A percentile compares a stretch with the other conserved stretches of the same genome.
Conservation (phyloP, 2,797 vertebrate genomes). For the Micromesistius poutassou region DNA sequence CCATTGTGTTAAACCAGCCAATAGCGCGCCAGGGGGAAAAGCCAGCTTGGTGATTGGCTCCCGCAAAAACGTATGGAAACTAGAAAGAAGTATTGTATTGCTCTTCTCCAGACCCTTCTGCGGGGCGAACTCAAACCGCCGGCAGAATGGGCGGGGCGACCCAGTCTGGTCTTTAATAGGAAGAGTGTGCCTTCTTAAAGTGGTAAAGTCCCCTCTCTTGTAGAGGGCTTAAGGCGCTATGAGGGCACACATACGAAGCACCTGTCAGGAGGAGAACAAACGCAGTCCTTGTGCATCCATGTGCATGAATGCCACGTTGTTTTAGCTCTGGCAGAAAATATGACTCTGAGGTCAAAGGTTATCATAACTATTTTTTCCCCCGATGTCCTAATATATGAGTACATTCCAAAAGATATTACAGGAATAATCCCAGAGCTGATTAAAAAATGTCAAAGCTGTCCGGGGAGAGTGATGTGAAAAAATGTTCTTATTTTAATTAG, state of each 20-base stretch:
- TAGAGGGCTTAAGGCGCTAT: not conserved
- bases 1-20: no score
- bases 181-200: not conserved
- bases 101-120: no score
- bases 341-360: not conserved
- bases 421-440: not conserved
- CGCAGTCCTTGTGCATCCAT: not conserved
- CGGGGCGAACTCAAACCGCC: no score
- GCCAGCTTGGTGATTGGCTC: no score
- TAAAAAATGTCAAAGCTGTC: not conserved
- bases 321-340: not conserved
- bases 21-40: no score
- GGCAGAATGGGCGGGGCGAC: no score
- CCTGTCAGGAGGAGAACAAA: not conserved
- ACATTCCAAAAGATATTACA: slow-evolving; percentile 2
- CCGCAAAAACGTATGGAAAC: no score
- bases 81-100: no score
- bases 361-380: not conserved
- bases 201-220: not conserved
- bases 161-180: not conserved
- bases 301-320: not conserved
- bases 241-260: not conserved
- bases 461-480: not conserved
- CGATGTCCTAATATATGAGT: not conserved
- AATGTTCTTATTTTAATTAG: not conserved